A percentile compares a stretch with the other conserved stretches of the same genome.
Conservation (phyloP, 2,113 vertebrate genomes). For the Lanius ludovicianus region DNA sequence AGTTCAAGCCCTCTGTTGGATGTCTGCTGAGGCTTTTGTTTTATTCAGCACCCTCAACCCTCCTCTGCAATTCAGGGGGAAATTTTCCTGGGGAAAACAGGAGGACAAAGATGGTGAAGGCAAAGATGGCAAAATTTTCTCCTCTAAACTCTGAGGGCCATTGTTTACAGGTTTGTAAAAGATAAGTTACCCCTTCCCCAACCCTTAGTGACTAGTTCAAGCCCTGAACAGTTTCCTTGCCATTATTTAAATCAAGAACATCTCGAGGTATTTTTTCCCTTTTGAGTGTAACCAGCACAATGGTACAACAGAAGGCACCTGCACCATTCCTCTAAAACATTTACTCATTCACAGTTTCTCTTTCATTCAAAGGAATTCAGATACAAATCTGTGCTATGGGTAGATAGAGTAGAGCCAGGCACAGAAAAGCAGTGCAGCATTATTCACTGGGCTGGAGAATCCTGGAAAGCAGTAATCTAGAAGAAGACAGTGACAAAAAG, state of each 20-base stretch:
- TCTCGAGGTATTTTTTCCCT: not conserved
- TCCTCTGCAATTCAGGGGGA: rapidly evolving
- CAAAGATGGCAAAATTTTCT: not conserved
- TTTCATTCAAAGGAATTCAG: not conserved
- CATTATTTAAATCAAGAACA: not conserved
- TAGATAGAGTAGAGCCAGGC: not conserved
- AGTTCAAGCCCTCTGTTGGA: not conserved
- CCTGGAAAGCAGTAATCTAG: not conserved
- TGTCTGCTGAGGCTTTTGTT: not conserved
- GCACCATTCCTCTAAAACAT: not conserved
- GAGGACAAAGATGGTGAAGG: not conserved
- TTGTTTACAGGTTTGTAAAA: not conserved
- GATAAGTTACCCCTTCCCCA: not conserved
- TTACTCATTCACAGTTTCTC: not conserved
- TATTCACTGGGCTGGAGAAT: not conserved
- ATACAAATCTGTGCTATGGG: not conserved
- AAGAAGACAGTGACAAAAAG: not conserved
- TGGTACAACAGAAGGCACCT: not conserved
- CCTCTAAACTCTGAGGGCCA: not conserved
- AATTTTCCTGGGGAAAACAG: not conserved
- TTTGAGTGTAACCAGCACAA: not conserved
- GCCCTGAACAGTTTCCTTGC: not conserved
- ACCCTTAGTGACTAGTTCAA: not conserved
- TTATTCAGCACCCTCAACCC: not conserved
- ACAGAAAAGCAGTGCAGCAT: not conserved